Evolutionary conservation across 2,113 vertebrate species (phyloP), one percentile per base, ranked within the genome.

Genomic region (Maccullochella peelii): DNA sequence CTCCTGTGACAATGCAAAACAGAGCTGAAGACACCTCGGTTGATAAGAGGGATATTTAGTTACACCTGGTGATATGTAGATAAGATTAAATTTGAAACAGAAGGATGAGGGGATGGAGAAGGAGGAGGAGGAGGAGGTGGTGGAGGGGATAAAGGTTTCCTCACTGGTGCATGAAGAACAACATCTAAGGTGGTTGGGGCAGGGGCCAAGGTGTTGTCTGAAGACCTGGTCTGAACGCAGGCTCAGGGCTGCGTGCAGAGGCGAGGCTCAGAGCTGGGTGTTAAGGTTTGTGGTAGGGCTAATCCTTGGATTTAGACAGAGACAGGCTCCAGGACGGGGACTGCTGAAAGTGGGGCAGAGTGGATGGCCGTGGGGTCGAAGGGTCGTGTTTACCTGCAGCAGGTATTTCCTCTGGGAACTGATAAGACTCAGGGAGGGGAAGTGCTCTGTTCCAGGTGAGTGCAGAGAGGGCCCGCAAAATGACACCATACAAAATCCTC

Each of bases 401-500:
- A 95, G 95, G 95, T 95, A 96, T 95, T 96, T 96, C 96, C 96
- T 96, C 94, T 92, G 84, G 90, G 91, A 90, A 86, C 95, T 94
- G 96, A 96, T 96, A 96, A 96, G 96, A 85, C 88, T 75, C 52
- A 33, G 86, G 86, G 93, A 95, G 88, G 93, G 95, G 95, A 96
- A 96, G 95, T 95, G 89, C 93, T 95, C 93, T 80, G 95, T 96
- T 96, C 95, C 96, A 95, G 96, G 94, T 96, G 95, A 96, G 86
- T 95, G 94, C 92, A 95, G 87, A 93, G 92, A 85, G 33, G 91
- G 88, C 94, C 92, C 40, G 90, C 91, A 94, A 95, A 95, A 93
- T 86, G 90, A 93, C 91, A 93, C 93, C 91, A 77, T 73, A 90
- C 66, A 84, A 90, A 88, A 79, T 77, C 86, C 65, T 88, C 42